Evolutionary conservation across 53 echinoderm and acorn worm genomes (phyloP), one percentile per base, ranked within the genome.

Genomic region (Temnopleurus reevesii): DNA sequence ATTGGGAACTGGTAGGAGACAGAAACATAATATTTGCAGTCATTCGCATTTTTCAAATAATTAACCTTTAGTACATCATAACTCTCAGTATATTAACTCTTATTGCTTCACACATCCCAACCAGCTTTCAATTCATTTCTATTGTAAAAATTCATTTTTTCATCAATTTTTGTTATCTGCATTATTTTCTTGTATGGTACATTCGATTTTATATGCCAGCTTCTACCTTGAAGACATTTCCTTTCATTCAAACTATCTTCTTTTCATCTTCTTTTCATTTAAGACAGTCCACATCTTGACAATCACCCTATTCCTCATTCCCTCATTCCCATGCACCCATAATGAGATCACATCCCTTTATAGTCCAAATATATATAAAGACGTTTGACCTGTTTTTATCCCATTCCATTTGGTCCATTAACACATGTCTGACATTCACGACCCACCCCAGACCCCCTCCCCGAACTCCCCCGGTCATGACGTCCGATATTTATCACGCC

Each of bases 401-500:
- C 45, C 76, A 76, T 76, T 76, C 30, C 79, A 79, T 30, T 28
- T 28, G 29, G 27, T 15, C 79, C 49, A 79, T 79, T 79, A 79
- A 79, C 79, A 79, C 79, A 79, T 79, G 79, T 79, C 49, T 79
- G 79, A 79, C 79, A 79, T 79, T 79, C 79, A 79, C 6, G 46
- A 6, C 8, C 46, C 46, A 49, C 2, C 49, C 46, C 23, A 18
- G 30, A 17, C 26, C 79, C 79, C 79, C 83, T 27, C 28, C 83
- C 83, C 56, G 2, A 15, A 53, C 51, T 12, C 55, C 4, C 51
- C 83, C 55, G 18, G 21, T 83, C 12, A 27, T 83, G 83, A 83
- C 83, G 83, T 83, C 55, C 53, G 57, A 35, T 83, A 83, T 83
- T 83, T 83, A 83, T 83, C 55, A 55, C 83, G 21, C 83, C 83